Conservation (phyloP, 2,797 vertebrate genomes). For the Lepilemur septentrionalis region DNA sequence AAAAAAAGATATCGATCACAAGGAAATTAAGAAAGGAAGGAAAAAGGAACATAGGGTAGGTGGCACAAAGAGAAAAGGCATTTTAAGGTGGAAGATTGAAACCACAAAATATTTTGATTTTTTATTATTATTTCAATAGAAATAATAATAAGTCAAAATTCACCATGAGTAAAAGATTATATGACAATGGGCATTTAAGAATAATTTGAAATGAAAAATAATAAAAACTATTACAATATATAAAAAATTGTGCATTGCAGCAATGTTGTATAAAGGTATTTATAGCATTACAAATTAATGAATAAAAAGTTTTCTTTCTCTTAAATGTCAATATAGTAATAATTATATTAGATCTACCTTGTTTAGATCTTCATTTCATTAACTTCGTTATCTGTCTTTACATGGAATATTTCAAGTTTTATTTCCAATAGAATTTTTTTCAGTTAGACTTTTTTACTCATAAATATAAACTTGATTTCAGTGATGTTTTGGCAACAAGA, state of each 20-base stretch:
- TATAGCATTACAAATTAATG: background rate
- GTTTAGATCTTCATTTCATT: background rate
- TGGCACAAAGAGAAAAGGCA: background rate
- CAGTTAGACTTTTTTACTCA: background rate
- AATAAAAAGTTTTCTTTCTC: background rate
- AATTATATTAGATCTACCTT: background rate
- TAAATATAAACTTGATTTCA: background rate
- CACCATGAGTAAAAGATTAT: background rate
- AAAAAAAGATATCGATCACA: background rate
- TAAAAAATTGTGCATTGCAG: background rate
- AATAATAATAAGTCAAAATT: background rate
- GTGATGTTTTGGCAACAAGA: background rate
- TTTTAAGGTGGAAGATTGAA: background rate
- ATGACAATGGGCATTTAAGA: background rate
- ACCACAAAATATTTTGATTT: background rate
- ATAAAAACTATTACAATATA: background rate
- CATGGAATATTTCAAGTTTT: background rate
- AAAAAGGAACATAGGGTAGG: background rate
- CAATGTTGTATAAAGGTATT: background rate
- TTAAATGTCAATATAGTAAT: background rate
- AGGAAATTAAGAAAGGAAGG: background rate
- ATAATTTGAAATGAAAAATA: background rate
- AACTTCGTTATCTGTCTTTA: background rate
- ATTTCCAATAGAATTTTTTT: background rate
- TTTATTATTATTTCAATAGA: too few relatives aligned